Conservation (phyloP, 2,797 vertebrate genomes). For the Premnoplex brunnescens region DNA sequence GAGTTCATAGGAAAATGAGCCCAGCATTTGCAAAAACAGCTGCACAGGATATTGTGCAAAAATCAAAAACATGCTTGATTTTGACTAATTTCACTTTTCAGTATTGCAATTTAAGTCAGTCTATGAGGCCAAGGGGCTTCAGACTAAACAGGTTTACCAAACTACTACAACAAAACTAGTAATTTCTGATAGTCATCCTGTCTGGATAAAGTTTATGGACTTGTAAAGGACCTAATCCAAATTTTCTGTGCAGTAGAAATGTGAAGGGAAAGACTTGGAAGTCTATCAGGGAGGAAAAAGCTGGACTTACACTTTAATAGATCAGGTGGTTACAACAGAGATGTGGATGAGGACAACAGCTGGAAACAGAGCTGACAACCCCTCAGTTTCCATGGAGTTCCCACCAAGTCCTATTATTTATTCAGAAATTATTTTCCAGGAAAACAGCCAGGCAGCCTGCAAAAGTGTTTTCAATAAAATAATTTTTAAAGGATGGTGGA, state of each 20-base stretch:
- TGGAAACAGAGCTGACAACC: constrained; percentile 15
- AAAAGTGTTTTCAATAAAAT: constrained; percentile 9
- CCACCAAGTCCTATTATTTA: constrained; percentile 33
- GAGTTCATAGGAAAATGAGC: neutral
- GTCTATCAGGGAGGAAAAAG: neutral
- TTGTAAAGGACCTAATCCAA: neutral
- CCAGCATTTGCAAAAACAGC: neutral
- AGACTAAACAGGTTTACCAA: neutral
- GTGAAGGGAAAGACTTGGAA: neutral
- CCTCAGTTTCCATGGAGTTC: constrained; percentile 31
- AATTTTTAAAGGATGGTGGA: neutral
- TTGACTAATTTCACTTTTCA: neutral
- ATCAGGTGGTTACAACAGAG: neutral
- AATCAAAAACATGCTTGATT: neutral
- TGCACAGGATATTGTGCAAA: neutral
- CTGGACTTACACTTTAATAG: constrained; percentile 14
- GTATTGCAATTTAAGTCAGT: neutral
- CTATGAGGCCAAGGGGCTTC: neutral
- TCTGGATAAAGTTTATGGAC: neutral
- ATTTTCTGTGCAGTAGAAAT: neutral
- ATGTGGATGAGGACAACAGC: constrained; percentile 1
- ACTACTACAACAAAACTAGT: neutral
- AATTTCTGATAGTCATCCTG: neutral
- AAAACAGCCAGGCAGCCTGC: neutral
- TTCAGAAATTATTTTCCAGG: constrained; percentile 48